Evolutionary conservation across 2,888 invertebrate genomes (phyloP).

Genomic region (Imbricaverruca yamaguchii): DNA sequence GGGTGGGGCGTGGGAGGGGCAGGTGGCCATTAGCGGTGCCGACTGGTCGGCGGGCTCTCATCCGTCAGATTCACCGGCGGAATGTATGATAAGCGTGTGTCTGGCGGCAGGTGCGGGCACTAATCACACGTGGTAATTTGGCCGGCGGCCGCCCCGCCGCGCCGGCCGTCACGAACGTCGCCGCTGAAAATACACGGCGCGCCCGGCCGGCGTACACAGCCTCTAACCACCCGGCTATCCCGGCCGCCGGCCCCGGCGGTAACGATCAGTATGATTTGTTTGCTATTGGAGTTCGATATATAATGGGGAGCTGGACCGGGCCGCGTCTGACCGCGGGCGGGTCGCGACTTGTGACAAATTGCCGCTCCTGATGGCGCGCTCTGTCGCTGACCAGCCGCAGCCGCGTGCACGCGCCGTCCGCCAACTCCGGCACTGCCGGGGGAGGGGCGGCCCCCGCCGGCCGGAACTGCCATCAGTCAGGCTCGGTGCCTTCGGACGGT

Average conservation of each 20-base stretch:
- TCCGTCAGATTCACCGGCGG: slow-evolving; percentile 11
- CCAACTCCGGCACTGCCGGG: too few relatives aligned
- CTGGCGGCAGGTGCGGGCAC: not conserved
- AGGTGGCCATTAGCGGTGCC: slow-evolving; percentile 2
- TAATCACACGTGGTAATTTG: slow-evolving; percentile 12
- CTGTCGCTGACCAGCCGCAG: too few relatives aligned
- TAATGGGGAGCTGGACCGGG: not conserved
- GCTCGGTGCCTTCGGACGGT: too few relatives aligned
- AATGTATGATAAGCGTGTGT: slow-evolving; percentile 19
- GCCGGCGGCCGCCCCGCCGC: not conserved
- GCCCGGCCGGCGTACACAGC: not conserved
- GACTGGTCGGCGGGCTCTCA: not conserved
- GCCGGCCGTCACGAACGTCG: not conserved
- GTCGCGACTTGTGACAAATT: slow-evolving; percentile 7
- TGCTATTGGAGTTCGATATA: slow-evolving; percentile 19
- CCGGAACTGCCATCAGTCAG: too few relatives aligned
- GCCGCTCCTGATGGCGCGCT: not conserved
- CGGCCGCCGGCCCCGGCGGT: not conserved
- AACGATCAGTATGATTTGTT: slow-evolving; percentile 14
- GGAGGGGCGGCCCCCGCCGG: too few relatives aligned
- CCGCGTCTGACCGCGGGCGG: not conserved
- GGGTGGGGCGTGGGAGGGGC: not conserved
- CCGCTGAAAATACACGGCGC: not conserved
- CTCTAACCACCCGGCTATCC: not conserved
- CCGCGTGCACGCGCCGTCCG: too few relatives aligned